These are phyloP conservation scores for Poeciliopsis occidentalis DNA, from an alignment of 2,113 vertebrate species.

Conservation along the genomic window DNA sequence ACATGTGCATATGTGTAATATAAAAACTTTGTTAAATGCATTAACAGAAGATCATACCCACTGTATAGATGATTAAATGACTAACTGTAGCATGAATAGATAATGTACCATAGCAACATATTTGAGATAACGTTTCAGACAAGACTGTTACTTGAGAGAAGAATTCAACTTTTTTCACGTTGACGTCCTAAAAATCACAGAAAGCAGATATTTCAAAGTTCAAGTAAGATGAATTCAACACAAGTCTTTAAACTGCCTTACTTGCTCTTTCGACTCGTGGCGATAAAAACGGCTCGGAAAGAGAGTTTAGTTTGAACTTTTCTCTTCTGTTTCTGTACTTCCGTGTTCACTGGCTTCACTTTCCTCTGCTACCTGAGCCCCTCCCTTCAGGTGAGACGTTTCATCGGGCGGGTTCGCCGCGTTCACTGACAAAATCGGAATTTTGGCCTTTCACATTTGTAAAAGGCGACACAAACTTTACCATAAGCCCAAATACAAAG, in stretches of 20 bases:
- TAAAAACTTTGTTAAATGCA: background rate
- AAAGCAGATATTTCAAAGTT: background rate
- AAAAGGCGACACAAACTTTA: background rate
- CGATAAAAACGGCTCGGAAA: background rate
- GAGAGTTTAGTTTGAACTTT: background rate
- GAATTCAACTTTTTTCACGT: too few relatives aligned
- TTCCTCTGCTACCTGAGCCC: slow-evolving; percentile 7
- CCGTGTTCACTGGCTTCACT: slow-evolving; percentile 19
- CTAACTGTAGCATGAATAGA: background rate
- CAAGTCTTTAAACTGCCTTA: slow-evolving; percentile 9
- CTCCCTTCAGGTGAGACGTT: slow-evolving; percentile 29
- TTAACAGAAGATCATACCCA: background rate
- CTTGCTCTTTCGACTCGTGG: background rate
- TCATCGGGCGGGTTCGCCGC: slow-evolving; percentile 1
- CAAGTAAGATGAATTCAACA: background rate
- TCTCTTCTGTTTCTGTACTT: background rate
- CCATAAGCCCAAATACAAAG: background rate
- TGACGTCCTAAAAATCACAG: background rate
- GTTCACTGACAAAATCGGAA: background rate
- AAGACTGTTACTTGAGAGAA: background rate
- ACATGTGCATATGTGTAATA: background rate
- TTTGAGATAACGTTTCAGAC: background rate
- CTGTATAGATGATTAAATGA: background rate
- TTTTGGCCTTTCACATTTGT: too few relatives aligned
- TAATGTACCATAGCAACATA: background rate